Conservation (phyloP, 2,888 invertebrate genomes). For the Agrotis puta region DNA sequence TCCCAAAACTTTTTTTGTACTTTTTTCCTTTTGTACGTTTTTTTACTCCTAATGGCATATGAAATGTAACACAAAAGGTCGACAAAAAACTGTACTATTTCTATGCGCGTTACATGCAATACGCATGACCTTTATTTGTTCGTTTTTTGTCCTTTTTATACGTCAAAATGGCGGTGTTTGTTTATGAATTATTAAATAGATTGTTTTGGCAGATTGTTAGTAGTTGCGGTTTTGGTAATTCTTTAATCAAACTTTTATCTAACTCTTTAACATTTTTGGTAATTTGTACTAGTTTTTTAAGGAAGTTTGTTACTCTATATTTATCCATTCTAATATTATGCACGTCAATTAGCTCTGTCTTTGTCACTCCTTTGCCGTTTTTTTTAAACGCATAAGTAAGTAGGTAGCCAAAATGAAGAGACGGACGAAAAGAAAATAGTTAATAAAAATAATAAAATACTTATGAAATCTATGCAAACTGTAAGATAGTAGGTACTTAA, state of each 20-base stretch:
- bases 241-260: background rate
- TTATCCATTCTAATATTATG: background rate
- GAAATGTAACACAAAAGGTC: conserved; percentile 73
- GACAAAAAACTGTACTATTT: conserved; percentile 56
- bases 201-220: conserved; percentile 38
- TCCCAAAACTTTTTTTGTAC: conserved; percentile 68
- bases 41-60: conserved; percentile 71
- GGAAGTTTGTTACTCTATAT: too few relatives aligned
- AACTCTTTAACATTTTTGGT: background rate
- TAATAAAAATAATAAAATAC: background rate
- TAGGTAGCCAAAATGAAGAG: background rate
- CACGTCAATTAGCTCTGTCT: background rate
- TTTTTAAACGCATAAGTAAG: too few relatives aligned
- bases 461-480: background rate
- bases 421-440: too few relatives aligned
- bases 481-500: background rate
- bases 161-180: conserved; percentile 53
- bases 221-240: background rate
- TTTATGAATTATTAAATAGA: conserved; percentile 25
- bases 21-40: conserved; percentile 70
- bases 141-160: conserved; percentile 40
- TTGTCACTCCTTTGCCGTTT: background rate
- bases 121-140: conserved; percentile 63
- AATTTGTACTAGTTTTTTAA: background rate
- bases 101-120: conserved; percentile 53